These are phyloP conservation scores for Pseudorhombus dupliciocellatus DNA, from an alignment of 2,113 vertebrate species.

Conservation along the genomic window DNA sequence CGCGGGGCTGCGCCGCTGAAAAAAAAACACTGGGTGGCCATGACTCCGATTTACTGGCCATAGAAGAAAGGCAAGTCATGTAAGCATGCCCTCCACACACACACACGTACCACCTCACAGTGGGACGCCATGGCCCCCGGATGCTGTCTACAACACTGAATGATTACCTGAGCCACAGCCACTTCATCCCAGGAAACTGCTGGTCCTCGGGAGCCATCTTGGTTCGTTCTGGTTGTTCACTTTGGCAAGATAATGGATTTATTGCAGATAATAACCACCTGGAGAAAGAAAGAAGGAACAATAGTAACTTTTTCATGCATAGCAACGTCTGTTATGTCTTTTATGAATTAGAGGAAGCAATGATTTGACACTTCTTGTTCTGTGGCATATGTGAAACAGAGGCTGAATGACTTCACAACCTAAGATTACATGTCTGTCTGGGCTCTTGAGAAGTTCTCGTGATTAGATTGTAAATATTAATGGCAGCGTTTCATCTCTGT, in stretches of 20 bases:
- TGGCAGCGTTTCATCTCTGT: conserved; percentile 22
- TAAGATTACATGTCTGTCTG: conserved; percentile 5
- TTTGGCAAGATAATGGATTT: conserved; percentile 48
- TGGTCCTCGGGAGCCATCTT: conserved; percentile 32
- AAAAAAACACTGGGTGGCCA: conserved; percentile 20
- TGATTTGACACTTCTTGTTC: not conserved
- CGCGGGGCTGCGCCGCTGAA: conserved; percentile 16
- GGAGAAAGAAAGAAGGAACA: conserved; percentile 13
- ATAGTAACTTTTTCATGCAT: conserved; percentile 1
- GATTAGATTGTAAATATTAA: conserved; percentile 27
- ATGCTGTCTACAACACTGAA: conserved; percentile 15
- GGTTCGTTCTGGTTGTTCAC: conserved; percentile 45
- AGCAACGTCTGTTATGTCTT: not conserved
- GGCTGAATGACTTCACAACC: not conserved
- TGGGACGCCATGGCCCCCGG: conserved; percentile 1
- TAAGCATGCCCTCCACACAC: not conserved
- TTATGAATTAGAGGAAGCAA: not conserved
- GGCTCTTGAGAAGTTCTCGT: conserved; percentile 11
- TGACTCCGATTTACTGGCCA: conserved; percentile 12
- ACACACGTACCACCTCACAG: conserved; percentile 5
- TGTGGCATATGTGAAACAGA: not conserved
- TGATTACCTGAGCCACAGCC: conserved; percentile 35
- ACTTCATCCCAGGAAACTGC: conserved; percentile 34
- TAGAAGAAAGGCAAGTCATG: not conserved
- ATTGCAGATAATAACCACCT: conserved; percentile 20